phyloP scores from a whole-genome alignment of 2,797 vertebrate species.

The Bradypodion pumilum region DNA sequence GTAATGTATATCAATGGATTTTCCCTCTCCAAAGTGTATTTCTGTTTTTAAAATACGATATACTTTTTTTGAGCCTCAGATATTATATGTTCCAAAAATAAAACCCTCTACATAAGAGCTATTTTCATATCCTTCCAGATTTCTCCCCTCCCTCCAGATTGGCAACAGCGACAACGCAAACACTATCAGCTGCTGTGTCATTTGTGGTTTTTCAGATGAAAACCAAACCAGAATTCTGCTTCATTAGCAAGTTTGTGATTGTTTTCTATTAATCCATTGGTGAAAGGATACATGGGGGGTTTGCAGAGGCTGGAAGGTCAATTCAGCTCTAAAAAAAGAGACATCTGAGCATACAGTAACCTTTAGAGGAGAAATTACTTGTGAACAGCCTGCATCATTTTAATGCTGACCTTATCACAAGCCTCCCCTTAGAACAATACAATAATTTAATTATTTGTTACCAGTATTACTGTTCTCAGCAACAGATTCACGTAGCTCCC shows the following conservation, averaged over 20 bases:
- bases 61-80: background rate
- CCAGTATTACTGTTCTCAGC: constrained; percentile 62
- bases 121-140: background rate
- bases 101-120: background rate
- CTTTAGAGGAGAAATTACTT: constrained; percentile 68
- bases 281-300: accelerated
- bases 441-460: constrained; percentile 72
- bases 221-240: constrained; percentile 30
- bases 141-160: accelerated
- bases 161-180: background rate
- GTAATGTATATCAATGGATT: background rate
- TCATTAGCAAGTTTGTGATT: constrained; percentile 59
- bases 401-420: constrained; percentile 72
- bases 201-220: constrained; percentile 15
- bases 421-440: constrained; percentile 67
- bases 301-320: constrained; percentile 22
- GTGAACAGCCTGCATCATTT: constrained; percentile 70
- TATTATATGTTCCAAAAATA: background rate
- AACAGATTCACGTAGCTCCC: constrained; percentile 38
- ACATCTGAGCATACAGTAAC: constrained; percentile 51
- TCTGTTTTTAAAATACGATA: background rate
- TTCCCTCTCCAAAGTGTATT: background rate
- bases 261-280: constrained; percentile 40
- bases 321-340: constrained; percentile 71
- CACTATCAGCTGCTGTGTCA: background rate